Evolutionary conservation across 2,888 invertebrate genomes (phyloP).

Genomic region (Drosophila recens): DNA sequence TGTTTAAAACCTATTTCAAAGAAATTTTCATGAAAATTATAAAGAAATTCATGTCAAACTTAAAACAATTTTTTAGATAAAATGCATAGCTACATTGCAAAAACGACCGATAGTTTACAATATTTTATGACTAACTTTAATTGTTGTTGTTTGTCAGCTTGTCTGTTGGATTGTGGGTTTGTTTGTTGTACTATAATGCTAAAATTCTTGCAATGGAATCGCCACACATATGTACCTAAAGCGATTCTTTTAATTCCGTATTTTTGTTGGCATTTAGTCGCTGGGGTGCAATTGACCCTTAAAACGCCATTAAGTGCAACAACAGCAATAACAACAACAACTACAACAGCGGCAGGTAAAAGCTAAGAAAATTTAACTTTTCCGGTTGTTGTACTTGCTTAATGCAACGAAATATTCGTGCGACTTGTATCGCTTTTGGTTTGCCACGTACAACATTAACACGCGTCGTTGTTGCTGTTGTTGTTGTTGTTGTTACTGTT

Average conservation of each 20-base stretch:
- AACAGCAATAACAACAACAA: not conserved
- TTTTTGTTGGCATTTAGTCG: conserved; percentile 4
- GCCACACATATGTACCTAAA: conserved; percentile 3
- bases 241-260: not conserved
- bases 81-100: too few relatives aligned
- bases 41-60: too few relatives aligned
- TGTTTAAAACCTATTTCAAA: too few relatives aligned
- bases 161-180: not conserved
- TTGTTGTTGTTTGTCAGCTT: conserved; percentile 2
- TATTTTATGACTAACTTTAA: not conserved
- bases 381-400: conserved; percentile 34
- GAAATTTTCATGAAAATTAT: too few relatives aligned
- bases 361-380: conserved; percentile 53
- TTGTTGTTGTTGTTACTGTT: conserved; percentile 28
- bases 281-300: conserved; percentile 40
- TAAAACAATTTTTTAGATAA: too few relatives aligned
- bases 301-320: conserved; percentile 38
- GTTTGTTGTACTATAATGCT: too few relatives aligned
- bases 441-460: conserved; percentile 64
- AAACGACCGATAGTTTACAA: not conserved
- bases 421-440: conserved; percentile 38
- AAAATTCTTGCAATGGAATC: conserved; percentile 8
- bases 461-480: conserved; percentile 38
- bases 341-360: conserved; percentile 24
- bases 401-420: conserved; percentile 31